Conservation (phyloP, 2,113 vertebrate species). For the Alces alces region DNA sequence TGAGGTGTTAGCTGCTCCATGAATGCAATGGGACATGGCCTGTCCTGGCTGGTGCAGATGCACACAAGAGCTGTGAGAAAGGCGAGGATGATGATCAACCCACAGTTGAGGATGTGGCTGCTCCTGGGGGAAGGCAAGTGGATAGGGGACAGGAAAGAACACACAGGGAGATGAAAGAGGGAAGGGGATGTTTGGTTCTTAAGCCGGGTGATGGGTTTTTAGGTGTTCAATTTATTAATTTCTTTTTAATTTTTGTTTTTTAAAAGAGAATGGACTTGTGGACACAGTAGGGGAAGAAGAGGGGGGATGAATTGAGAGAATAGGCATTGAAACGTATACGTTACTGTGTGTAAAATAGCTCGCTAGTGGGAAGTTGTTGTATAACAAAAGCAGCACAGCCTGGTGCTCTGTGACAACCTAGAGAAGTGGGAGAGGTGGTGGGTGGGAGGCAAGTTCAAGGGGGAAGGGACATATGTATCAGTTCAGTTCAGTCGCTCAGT, state of each 20-base stretch:
- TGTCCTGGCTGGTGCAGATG: accelerated
- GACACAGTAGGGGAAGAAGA: neutral
- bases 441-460: neutral
- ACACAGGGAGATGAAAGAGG: accelerated
- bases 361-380: neutral
- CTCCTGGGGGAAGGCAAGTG: neutral
- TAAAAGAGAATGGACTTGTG: neutral
- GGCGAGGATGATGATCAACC: too few relatives aligned
- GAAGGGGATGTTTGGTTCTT: neutral
- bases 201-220: neutral
- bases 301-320: neutral
- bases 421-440: neutral
- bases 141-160: neutral
- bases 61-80: neutral
- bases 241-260: neutral
- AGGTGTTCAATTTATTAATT: neutral
- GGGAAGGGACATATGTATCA: neutral
- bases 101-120: neutral
- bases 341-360: neutral
- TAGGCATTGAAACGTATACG: neutral
- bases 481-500: neutral
- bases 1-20: neutral
- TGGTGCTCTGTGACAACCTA: neutral
- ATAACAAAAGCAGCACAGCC: neutral
- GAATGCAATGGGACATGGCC: neutral